A percentile compares a stretch with the other conserved stretches of the same genome.
These are phyloP conservation scores for Acrobasis repandana DNA, from an alignment of 2,888 invertebrate species.

Conservation along the genomic window DNA sequence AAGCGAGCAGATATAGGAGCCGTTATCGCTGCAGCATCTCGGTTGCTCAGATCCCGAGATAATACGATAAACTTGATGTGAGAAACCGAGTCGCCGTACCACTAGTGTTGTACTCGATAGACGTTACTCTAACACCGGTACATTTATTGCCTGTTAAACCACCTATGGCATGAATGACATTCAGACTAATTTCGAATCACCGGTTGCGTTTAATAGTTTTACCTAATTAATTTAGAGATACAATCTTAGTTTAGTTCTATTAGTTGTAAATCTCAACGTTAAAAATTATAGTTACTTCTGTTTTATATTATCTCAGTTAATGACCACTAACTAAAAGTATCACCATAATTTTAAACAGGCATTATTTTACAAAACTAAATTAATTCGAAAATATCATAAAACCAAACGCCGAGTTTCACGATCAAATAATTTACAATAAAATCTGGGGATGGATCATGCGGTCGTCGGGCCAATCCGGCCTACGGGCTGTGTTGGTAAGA, in stretches of 20 bases:
- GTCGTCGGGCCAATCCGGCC: constrained; percentile 41
- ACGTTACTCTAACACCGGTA: constrained; percentile 39
- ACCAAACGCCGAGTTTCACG: constrained; percentile 46
- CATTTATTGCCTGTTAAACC: constrained; percentile 30
- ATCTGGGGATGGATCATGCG: constrained; percentile 45
- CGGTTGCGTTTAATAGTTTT: constrained; percentile 12
- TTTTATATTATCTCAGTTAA: constrained; percentile 11
- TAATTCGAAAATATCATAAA: constrained; percentile 39
- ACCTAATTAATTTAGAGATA: constrained; percentile 10
- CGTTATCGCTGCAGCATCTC: constrained; percentile 71
- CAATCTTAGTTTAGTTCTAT: constrained; percentile 2
- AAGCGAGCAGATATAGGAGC: constrained; percentile 56
- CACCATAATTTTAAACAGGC: constrained; percentile 14
- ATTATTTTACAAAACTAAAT: constrained; percentile 35
- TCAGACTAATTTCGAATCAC: constrained; percentile 15
- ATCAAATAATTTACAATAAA: constrained; percentile 56
- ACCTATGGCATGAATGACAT: constrained; percentile 18
- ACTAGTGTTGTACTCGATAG: constrained; percentile 49
- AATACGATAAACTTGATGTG: constrained; percentile 69
- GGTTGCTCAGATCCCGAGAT: constrained; percentile 72
- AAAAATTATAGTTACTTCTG: constrained; percentile 8
- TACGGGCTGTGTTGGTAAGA: constrained; percentile 44
- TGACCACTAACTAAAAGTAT: constrained; percentile 16
- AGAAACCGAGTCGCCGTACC: constrained; percentile 45
- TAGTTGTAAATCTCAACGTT: constrained; percentile 5